Conservation (phyloP, 2,113 vertebrate species). For the Sinocyclocheilus grahami region DNA sequence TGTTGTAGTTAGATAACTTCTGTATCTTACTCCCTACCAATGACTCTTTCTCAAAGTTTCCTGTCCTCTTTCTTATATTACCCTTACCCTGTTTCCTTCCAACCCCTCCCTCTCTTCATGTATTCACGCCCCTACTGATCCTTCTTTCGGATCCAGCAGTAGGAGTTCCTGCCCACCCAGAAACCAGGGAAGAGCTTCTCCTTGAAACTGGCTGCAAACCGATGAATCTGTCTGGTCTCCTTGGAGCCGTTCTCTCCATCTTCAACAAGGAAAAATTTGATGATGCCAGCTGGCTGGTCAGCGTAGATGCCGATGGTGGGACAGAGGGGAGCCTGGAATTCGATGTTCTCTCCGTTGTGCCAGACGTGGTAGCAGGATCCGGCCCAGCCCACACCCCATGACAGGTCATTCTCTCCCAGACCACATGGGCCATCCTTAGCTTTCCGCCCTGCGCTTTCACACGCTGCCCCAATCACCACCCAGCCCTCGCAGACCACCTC, state of each 20-base stretch:
- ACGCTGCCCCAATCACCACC: conserved; percentile 74
- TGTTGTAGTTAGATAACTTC: not conserved
- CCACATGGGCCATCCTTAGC: conserved; percentile 66
- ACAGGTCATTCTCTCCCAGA: conserved; percentile 73
- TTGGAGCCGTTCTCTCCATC: conserved; percentile 56
- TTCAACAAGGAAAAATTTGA: conserved; percentile 72
- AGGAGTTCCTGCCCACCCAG: conserved; percentile 76
- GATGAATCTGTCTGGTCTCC: conserved; percentile 70
- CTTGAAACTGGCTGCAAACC: conserved; percentile 61
- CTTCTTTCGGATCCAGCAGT: conserved; percentile 67
- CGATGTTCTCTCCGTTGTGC: conserved; percentile 71
- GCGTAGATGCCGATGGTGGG: conserved; percentile 70
- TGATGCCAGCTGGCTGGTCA: conserved; percentile 76
- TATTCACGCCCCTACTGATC: conserved; percentile 52
- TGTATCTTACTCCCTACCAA: not conserved
- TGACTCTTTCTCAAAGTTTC: not conserved
- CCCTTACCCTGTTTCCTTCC: not conserved
- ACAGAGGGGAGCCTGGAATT: conserved; percentile 53
- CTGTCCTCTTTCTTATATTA: not conserved
- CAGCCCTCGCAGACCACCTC: conserved; percentile 76
- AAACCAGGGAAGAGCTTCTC: conserved; percentile 72
- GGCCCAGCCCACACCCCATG: conserved; percentile 77
- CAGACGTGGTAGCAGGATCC: conserved; percentile 76
- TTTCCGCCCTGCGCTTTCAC: conserved; percentile 66
- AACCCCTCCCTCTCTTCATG: not conserved